A percentile compares a stretch with the other conserved stretches of the same genome.
These are phyloP conservation scores for Keiferia lycopersicella DNA, from an alignment of 2,888 invertebrate species.

Conservation along the genomic window DNA sequence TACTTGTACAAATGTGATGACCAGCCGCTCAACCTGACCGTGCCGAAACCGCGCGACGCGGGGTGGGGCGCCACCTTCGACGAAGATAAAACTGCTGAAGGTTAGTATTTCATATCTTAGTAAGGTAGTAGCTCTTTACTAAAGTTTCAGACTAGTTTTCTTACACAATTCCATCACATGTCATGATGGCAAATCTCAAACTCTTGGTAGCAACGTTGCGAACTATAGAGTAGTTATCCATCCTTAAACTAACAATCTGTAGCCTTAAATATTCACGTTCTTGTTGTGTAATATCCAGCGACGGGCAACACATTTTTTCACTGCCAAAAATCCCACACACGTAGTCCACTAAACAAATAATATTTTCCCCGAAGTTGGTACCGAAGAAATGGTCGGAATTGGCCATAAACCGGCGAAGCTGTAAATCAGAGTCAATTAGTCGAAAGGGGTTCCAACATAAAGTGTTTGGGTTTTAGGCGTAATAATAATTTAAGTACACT, in stretches of 20 bases:
- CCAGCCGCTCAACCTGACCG: constrained; percentile 82
- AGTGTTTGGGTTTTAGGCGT: constrained; percentile 50
- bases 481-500: constrained; percentile 44
- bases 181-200: too few species aligned
- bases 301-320: not conserved
- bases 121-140: too few species aligned
- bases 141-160: too few species aligned
- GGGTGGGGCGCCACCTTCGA: constrained; percentile 47
- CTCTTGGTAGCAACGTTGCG: too few species aligned
- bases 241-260: not conserved
- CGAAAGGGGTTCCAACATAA: constrained; percentile 42
- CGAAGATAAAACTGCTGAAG: constrained; percentile 63
- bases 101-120: constrained; percentile 43
- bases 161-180: too few species aligned
- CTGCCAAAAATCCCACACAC: constrained; percentile 47
- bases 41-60: constrained; percentile 76
- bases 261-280: too few species aligned
- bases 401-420: constrained; percentile 60
- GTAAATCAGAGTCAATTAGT: constrained; percentile 72
- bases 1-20: constrained; percentile 63
- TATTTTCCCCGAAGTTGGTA: constrained; percentile 43
- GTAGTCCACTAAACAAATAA: constrained; percentile 46
- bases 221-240: too few species aligned
- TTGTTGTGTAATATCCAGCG: not conserved
- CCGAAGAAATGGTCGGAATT: constrained; percentile 43